Evolutionary conservation across 2,113 vertebrate species (phyloP).

Genomic region (Atherinomorus stipes): DNA sequence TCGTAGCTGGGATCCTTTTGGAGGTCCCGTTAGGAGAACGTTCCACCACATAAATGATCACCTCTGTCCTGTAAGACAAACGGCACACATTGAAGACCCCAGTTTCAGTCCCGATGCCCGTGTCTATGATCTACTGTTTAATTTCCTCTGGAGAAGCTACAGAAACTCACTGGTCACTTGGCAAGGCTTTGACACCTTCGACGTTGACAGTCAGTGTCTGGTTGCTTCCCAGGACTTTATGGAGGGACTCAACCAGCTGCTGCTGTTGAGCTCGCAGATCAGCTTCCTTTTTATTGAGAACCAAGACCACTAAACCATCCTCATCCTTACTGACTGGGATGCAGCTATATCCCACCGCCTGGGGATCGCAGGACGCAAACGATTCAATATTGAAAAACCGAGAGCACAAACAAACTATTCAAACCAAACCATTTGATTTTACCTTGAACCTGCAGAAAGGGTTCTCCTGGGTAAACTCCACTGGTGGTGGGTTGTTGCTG

Average conservation of each 20-base stretch:
- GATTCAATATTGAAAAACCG: neutral
- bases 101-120: too few relatives aligned
- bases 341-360: slow-evolving; percentile 97
- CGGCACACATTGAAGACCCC: neutral
- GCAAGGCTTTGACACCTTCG: slow-evolving; percentile 92
- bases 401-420: neutral
- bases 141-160: neutral
- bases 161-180: slow-evolving; percentile 92
- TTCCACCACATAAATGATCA: slow-evolving; percentile 94
- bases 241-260: slow-evolving; percentile 94
- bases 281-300: slow-evolving; percentile 92
- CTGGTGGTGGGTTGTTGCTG: slow-evolving; percentile 90
- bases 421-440: neutral
- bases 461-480: slow-evolving; percentile 97
- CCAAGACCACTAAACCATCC: slow-evolving; percentile 92
- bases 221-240: slow-evolving; percentile 92
- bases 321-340: slow-evolving; percentile 94
- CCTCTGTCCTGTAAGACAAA: slow-evolving; percentile 88
- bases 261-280: slow-evolving; percentile 94
- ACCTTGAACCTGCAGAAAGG: slow-evolving; percentile 99
- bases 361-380: slow-evolving; percentile 7
- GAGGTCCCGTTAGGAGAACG: slow-evolving; percentile 95
- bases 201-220: slow-evolving; percentile 93
- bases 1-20: slow-evolving; percentile 90
- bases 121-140: too few relatives aligned